Base-by-base conservation (phyloP, 2,888 invertebrate species). In the Phaonia tiefii region DNA sequence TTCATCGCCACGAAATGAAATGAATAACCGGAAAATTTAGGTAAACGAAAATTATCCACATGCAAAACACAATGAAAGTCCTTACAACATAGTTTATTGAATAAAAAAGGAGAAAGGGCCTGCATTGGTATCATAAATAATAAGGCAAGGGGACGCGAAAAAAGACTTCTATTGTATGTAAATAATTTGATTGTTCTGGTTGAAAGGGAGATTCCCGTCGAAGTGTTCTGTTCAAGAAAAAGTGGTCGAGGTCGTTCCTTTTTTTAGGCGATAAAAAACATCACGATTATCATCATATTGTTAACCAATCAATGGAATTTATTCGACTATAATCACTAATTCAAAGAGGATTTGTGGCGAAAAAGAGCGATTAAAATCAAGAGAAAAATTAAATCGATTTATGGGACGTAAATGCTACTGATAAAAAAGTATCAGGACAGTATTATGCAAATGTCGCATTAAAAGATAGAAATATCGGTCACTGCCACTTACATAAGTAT, bases 261-360 rank as follows among this genome's bases (percentile, higher is more conserved):
- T 60, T 56, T 37, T 39, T 37, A 20, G 20, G 20, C 10, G 39
- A 15, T 60, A 66, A 73, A 65, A 65, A 70, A 31, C 31, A 31
- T n/a, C n/a, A n/a, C n/a, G n/a, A 31, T 31, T 31, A 3, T 5
- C 3, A 56, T 69, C n/a, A 70, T 17, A 73, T 65, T 67, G 25
- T 13, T 13, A 25, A 31, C 67, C 37, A 69, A 69, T 54, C 67
- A 54, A 76, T 65, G 44, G 20, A 67, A 60, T 77, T 75, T 67
- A 78, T 78, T 60, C 63, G 46, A 67, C 75, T 75, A 74, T 70
- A 74, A 74, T 66, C 58, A 60, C 60, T 63, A 37, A 56, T 75
- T 81, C 75, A 78, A 81, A 81, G 75, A 81, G 81, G 81, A 81
- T 78, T 81, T 78, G 60, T 56, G 60, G 60, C 46, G 25, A 26